Conservation (phyloP, 2,888 invertebrate species). For the Andricus curvator region DNA sequence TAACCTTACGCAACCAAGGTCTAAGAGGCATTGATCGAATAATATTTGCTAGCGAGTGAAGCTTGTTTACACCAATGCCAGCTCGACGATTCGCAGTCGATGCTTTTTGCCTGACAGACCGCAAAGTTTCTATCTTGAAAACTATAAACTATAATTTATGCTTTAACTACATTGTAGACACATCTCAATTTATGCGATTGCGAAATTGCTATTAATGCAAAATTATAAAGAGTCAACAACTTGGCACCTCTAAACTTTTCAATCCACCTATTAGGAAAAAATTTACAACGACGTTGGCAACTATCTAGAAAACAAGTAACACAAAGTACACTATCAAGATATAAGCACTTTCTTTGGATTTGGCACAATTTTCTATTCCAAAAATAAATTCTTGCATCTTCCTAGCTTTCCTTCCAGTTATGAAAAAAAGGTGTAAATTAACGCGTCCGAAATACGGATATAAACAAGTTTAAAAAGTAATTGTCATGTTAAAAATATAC, state of each 20-base stretch:
- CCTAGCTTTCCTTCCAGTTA: background rate
- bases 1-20: background rate
- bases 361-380: background rate
- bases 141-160: background rate
- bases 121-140: background rate
- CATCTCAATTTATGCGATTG: background rate
- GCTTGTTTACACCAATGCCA: background rate
- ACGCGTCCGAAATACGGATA: background rate
- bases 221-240: background rate
- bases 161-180: background rate
- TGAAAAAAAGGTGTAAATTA: background rate
- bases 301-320: background rate
- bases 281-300: background rate
- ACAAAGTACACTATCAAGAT: background rate
- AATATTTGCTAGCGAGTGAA: background rate
- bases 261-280: background rate
- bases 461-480: background rate
- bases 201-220: no score
- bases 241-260: background rate
- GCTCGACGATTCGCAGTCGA: background rate
- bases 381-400: background rate
- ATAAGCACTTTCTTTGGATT: background rate
- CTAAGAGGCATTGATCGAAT: conserved; percentile 9
- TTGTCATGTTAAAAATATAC: background rate
- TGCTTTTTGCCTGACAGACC: background rate